Base-by-base conservation (phyloP, 1,140 invertebrate species). In the Heterodera carotae region DNA sequence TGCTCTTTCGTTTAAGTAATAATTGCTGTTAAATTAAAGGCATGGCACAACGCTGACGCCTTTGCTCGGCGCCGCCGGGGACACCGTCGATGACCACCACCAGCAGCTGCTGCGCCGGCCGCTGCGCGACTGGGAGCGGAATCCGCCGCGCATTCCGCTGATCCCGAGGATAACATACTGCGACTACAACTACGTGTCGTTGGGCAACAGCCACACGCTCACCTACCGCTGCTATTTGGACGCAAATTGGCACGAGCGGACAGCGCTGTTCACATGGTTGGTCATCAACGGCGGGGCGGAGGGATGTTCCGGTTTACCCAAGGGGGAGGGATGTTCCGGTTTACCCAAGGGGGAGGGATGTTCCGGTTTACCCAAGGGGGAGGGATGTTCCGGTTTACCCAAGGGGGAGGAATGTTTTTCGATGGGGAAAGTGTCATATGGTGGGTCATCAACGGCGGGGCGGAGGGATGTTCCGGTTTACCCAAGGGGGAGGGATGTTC, bases 211-310 rank as follows among this genome's bases (percentile, higher is more conserved):
- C 36, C 78, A 79, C 68, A 72, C 70, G 59, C 74, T 79, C 25
- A 79, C 78, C 33, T 79, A 79, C 70, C 76, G 78, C 12, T 79
- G 78, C 69, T 78, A 78, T 78, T 69, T 78, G 60, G 77, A 78
- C 48, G 76, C 77, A 25, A 78, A 78, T 69, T 78, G 77, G 77
- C 77, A 78, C 70, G 77, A 78, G 69, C 66, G 77, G 77, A 78
- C 77, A 10, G 77, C 77, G 22, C 76, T 78, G 1, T 78, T 78
- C 69, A 78, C 69, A 64, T 78, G 77, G 77, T 78, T n/a, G 29
- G 62, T 22, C 4, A 34, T 25, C 1, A 29, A 15, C 29, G 39
- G 0, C n/a, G n/a, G n/a, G n/a, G n/a, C n/a, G n/a, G n/a, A n/a
- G n/a, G n/a, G n/a, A n/a, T n/a, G n/a, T n/a, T n/a, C n/a, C n/a